Percentiles rank a stretch among this genome's conserved stretches.
Evolutionary conservation across 2,113 vertebrate genomes (phyloP).

Genomic region (Melanostigma gelatinosum): DNA sequence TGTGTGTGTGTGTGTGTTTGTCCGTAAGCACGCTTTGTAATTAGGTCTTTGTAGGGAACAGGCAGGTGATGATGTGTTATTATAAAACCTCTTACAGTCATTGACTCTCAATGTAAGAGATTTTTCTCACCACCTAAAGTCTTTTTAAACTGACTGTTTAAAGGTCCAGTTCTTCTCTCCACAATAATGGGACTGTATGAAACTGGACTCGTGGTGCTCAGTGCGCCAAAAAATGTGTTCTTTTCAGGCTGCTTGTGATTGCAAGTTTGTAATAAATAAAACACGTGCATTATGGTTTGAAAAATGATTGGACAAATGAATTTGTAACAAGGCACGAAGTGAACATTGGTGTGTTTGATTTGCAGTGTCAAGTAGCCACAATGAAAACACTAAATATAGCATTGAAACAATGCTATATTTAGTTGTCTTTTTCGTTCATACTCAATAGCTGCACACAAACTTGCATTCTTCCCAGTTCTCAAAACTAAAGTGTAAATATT

Average conservation of each 20-base stretch:
- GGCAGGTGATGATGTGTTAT: constrained; percentile 14
- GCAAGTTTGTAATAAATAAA: background rate
- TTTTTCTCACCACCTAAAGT: background rate
- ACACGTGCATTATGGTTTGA: background rate
- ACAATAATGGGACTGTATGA: background rate
- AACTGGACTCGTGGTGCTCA: background rate
- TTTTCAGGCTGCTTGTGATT: constrained; percentile 1
- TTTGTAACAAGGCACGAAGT: background rate
- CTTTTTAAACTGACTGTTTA: background rate
- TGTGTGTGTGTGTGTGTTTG: constrained; percentile 21
- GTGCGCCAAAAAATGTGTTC: background rate
- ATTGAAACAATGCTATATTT: background rate
- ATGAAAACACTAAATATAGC: background rate
- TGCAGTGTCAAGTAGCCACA: background rate
- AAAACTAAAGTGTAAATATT: background rate
- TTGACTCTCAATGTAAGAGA: background rate
- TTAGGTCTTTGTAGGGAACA: constrained; percentile 5
- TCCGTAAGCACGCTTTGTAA: background rate
- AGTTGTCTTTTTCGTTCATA: background rate
- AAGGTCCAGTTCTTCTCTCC: background rate
- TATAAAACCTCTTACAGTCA: constrained; percentile 2
- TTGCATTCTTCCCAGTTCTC: constrained; percentile 10
- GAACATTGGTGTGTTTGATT: background rate
- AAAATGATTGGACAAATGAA: background rate
- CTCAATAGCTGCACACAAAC: background rate